Conservation (phyloP, 2,797 vertebrate genomes). For the Poeciliopsis infans region DNA sequence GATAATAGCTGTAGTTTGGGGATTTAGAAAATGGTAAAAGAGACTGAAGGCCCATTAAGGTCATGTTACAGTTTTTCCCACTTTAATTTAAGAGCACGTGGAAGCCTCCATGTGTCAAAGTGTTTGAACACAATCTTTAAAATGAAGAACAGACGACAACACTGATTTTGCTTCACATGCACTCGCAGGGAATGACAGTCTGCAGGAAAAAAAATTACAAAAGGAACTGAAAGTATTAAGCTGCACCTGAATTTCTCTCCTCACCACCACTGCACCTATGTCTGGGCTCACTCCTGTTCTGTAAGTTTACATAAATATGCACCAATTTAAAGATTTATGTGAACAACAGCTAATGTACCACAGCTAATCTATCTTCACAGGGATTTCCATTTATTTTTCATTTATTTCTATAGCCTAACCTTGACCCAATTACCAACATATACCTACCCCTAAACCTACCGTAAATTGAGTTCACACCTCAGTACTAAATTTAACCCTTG, state of each 20-base stretch:
- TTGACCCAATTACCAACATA: too few species aligned
- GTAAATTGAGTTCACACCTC: too few species aligned
- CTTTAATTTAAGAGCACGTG: background rate
- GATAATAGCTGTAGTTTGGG: constrained; percentile 34
- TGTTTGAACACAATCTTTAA: background rate
- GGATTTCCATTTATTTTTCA: background rate
- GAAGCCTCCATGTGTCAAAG: background rate
- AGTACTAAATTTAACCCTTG: too few species aligned
- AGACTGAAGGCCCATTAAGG: constrained; percentile 5
- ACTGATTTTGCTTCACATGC: background rate
- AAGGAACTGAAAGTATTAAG: background rate
- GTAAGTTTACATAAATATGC: background rate
- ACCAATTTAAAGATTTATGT: background rate
- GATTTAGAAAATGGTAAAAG: constrained; percentile 36
- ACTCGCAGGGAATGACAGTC: background rate
- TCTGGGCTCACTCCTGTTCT: background rate
- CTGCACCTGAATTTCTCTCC: background rate
- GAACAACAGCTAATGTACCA: background rate
- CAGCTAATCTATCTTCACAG: background rate
- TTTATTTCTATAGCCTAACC: too few species aligned
- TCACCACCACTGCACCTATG: background rate
- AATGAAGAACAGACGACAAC: background rate
- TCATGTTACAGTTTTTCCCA: background rate
- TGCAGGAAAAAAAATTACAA: background rate
- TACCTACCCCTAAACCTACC: too few species aligned